These are phyloP conservation scores for Silurus glanis DNA, from an alignment of 2,113 vertebrate genomes.

Conservation along the genomic window DNA sequence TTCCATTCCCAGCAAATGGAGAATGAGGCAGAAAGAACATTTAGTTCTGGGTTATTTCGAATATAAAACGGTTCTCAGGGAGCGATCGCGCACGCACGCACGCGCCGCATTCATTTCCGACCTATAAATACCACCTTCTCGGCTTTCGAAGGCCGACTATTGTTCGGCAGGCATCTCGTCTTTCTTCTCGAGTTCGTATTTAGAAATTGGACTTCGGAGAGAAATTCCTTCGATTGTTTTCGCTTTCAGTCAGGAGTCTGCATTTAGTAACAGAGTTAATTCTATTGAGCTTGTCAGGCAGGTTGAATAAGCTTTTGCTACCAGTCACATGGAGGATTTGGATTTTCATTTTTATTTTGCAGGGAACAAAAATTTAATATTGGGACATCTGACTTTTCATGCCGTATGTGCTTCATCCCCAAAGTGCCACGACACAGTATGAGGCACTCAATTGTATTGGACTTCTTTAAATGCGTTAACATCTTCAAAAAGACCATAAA, in stretches of 20 bases:
- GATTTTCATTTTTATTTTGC: not conserved
- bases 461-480: no score
- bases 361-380: not conserved
- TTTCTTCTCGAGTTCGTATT: not conserved
- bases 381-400: not conserved
- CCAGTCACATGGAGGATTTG: not conserved
- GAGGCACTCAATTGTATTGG: no score
- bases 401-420: no score
- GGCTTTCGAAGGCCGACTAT: not conserved
- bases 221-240: conserved; percentile 26
- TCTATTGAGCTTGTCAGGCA: conserved; percentile 18
- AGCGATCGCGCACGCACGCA: not conserved
- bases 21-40: not conserved
- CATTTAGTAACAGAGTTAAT: conserved; percentile 32
- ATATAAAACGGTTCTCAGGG: not conserved
- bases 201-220: not conserved
- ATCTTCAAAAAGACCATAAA: no score
- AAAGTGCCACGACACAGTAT: not conserved
- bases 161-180: not conserved
- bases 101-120: not conserved
- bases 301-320: conserved; percentile 5
- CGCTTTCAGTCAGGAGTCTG: not conserved
- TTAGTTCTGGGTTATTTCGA: conserved; percentile 17
- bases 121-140: not conserved
- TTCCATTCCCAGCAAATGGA: not conserved